Percentiles rank a stretch among this genome's conserved stretches.
These are phyloP conservation scores for Notocelia uddmanniana DNA, from an alignment of 2,888 invertebrate genomes.

Conservation along the genomic window DNA sequence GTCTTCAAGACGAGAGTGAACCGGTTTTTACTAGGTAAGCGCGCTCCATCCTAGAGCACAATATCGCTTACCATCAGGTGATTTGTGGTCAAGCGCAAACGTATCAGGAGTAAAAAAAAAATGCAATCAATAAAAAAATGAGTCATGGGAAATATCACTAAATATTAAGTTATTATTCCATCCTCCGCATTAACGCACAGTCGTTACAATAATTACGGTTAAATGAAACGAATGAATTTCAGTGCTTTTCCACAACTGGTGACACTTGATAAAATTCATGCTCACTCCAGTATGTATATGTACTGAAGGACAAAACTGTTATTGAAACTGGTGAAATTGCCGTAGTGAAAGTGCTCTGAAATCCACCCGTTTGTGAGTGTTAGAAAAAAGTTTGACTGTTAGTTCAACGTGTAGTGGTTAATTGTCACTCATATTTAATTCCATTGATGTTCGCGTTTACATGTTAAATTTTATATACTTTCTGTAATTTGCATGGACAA, in stretches of 20 bases:
- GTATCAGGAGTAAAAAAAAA: no score
- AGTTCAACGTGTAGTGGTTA: neutral
- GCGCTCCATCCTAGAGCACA: no score
- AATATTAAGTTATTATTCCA: neutral
- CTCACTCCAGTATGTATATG: neutral
- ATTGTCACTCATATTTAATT: neutral
- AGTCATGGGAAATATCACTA: no score
- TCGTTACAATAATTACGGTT: no score
- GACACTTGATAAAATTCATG: neutral
- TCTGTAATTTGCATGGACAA: neutral
- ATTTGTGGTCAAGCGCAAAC: no score
- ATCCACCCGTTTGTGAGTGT: neutral
- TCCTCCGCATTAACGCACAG: neutral
- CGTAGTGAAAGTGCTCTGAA: neutral
- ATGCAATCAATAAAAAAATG: no score
- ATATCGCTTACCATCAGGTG: no score
- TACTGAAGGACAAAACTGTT: neutral
- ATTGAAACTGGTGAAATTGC: neutral
- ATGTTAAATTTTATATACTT: neutral
- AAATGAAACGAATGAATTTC: no score
- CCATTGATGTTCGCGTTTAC: neutral
- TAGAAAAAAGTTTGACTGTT: neutral
- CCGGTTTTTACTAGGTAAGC: no score
- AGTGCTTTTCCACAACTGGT: neutral
- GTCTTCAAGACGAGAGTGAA: no score